phyloP scores from a whole-genome alignment of 2,888 invertebrate species.

The Andrena bucephala region DNA sequence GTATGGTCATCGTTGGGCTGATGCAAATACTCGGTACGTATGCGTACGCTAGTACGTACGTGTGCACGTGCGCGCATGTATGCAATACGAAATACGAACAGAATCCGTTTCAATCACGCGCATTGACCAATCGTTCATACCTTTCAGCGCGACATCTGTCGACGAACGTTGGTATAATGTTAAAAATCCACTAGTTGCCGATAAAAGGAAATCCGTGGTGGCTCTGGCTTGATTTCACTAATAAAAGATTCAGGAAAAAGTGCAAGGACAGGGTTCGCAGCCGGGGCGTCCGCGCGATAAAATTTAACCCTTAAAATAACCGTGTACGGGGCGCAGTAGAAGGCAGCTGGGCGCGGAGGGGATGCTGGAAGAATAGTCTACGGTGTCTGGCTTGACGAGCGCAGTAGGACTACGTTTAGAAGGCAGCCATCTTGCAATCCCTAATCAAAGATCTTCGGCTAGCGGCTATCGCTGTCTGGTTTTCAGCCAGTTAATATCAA shows the following conservation, averaged over 20 bases:
- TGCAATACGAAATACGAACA: slow-evolving; percentile 3
- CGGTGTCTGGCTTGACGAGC: slow-evolving; percentile 86
- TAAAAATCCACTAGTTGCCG: slow-evolving; percentile 78
- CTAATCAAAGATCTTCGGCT: slow-evolving; percentile 94
- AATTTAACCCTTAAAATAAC: slow-evolving; percentile 47
- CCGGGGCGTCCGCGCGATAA: slow-evolving; percentile 26
- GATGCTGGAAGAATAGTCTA: slow-evolving; percentile 49
- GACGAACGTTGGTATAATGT: slow-evolving; percentile 53
- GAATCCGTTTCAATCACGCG: slow-evolving; percentile 48
- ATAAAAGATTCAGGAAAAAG: slow-evolving; percentile 43
- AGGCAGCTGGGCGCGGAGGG: background rate
- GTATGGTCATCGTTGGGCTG: slow-evolving; percentile 7
- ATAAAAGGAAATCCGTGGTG: slow-evolving; percentile 82
- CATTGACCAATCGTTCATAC: slow-evolving; percentile 51
- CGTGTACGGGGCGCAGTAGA: background rate
- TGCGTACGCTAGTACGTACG: background rate
- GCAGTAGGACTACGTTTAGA: slow-evolving; percentile 92
- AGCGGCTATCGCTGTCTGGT: slow-evolving; percentile 93
- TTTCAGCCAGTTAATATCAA: slow-evolving; percentile 91
- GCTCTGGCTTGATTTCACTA: slow-evolving; percentile 62
- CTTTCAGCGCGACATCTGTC: slow-evolving; percentile 69
- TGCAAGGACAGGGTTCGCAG: background rate
- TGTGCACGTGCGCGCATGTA: background rate
- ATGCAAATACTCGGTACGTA: slow-evolving; percentile 23
- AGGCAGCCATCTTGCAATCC: slow-evolving; percentile 95